Evolutionary conservation across 1,140 invertebrate genomes (phyloP), one percentile per base, ranked within the genome.

Genomic region (Drosophila prosaltans): DNA sequence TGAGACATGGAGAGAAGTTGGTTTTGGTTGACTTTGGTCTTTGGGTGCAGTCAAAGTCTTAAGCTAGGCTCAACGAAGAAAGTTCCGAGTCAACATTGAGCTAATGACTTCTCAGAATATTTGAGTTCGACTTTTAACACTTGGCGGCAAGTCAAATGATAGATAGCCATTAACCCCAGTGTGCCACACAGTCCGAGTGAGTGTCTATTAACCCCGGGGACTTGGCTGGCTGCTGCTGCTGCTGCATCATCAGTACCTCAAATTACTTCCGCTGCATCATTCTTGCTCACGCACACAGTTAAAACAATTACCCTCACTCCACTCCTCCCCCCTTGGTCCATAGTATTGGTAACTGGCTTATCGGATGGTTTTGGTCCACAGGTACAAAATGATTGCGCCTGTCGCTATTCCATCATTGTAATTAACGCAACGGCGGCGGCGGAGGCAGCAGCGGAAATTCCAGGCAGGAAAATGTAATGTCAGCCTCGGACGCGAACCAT

Each of bases 261-360:
- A 89, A 88, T 88, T 88, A 84, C 84, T 88, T 88, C 84, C 84
- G 84, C 74, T 89, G 84, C 83, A 89, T 67, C 80, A 83, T 80
- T 77, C 80, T 78, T 36, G 6, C 3, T 5, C 32, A 62, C 61
- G 32, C 3, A 54, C 41, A 62, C 24, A 66, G 70, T 48, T 48
- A 51, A 78, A 78, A 78, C 81, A 85, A 85, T 84, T 84, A 84
- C 81, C 55, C 51, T 57, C n/a, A 9, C 8, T n/a, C n/a, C n/a
- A n/a, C n/a, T n/a, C n/a, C 45, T 21, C 16, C 0, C 45, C 45
- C 9, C 7, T 36, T 7, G 55, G 39, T 7, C 45, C 55, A 59
- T 41, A 43, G 45, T 41, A 32, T 24, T 65, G 74, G 61, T 70
- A 68, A 63, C 69, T 76, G 45, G 58, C 65, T 78, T 78, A 81